Evolutionary conservation across 2,797 vertebrate species (phyloP).

Genomic region (Molossus alvarezi): DNA sequence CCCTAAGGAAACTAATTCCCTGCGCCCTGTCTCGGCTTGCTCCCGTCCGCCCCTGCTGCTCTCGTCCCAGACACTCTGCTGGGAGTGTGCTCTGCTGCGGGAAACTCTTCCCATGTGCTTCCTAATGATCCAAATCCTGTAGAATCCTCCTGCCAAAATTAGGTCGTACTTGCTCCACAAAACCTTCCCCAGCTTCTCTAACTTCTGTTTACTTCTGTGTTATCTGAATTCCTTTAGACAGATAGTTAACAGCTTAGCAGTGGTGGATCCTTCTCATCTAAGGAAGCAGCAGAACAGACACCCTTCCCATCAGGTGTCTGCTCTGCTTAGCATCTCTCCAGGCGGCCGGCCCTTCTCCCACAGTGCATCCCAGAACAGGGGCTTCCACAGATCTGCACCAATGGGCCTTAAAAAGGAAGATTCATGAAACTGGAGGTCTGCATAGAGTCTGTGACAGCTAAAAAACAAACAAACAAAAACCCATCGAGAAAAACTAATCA

Average conservation of each 20-base stretch:
- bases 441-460: too few species aligned
- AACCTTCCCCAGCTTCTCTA: conserved; percentile 41
- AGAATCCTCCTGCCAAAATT: conserved; percentile 66
- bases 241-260: not conserved
- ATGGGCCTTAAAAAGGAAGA: not conserved
- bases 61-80: not conserved
- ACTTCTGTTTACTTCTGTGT: conserved; percentile 56
- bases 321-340: accelerated
- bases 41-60: accelerated
- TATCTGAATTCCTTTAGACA: conserved; percentile 70
- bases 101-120: conserved; percentile 50
- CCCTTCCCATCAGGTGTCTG: not conserved
- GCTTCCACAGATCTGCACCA: not conserved
- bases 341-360: accelerated
- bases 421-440: not conserved
- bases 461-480: not conserved
- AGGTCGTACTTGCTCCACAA: conserved; percentile 49
- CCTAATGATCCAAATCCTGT: conserved; percentile 68
- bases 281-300: not conserved
- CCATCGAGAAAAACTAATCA: not conserved
- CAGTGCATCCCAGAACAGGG: not conserved
- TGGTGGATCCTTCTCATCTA: not conserved
- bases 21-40: not conserved
- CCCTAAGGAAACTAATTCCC: not conserved
- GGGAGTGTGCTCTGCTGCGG: not conserved